Percentiles rank a stretch among this genome's conserved stretches.
Conservation (phyloP, 35 echinoderm and acorn worm genomes). For the Lytechinus variegatus region DNA sequence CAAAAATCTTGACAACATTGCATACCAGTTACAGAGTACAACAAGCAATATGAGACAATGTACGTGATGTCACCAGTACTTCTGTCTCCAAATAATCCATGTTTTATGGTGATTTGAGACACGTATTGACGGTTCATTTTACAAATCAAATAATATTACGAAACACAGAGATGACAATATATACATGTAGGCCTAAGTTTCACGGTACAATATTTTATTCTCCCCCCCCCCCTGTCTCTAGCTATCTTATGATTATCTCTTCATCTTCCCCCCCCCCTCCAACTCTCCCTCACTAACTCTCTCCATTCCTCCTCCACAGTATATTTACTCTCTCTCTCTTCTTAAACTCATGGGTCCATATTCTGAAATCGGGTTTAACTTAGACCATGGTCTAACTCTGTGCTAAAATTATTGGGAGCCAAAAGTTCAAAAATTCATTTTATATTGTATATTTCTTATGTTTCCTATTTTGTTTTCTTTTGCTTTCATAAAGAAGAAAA, state of each 20-base stretch:
- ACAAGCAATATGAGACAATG: background rate
- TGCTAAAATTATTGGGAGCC: too few relatives aligned
- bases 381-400: too few relatives aligned
- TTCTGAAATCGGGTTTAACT: too few relatives aligned
- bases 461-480: too few relatives aligned
- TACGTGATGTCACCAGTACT: background rate
- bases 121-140: background rate
- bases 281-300: too few relatives aligned
- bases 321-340: background rate
- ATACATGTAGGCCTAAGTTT: background rate
- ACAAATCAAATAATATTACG: background rate
- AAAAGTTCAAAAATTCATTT: too few relatives aligned
- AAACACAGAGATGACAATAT: background rate
- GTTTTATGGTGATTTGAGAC: background rate
- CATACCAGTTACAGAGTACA: background rate
- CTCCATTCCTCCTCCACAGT: background rate
- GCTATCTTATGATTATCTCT: background rate
- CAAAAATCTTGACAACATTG: background rate
- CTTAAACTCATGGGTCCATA: background rate
- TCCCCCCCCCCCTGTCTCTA: background rate
- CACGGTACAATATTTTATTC: background rate
- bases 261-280: background rate
- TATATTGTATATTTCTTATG: too few relatives aligned
- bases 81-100: background rate
- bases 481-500: too few relatives aligned